These are phyloP conservation scores for Callosobruchus maculatus DNA, from an alignment of 2,888 invertebrate species.

Conservation along the genomic window DNA sequence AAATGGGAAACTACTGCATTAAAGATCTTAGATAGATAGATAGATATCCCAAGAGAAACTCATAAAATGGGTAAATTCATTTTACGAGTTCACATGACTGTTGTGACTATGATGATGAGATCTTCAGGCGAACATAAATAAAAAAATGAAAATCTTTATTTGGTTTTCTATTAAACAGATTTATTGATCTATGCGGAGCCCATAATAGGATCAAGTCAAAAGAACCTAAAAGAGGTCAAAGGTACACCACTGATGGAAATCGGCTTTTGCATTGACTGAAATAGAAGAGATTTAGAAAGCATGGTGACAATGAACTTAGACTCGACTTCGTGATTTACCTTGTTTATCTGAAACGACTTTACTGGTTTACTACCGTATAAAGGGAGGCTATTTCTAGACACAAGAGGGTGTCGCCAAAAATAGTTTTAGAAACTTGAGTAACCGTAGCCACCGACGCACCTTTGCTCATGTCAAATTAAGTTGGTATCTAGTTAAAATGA, in stretches of 20 bases:
- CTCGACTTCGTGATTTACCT: background rate
- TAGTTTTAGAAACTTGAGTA: background rate
- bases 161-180: too few relatives aligned
- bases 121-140: too few relatives aligned
- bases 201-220: too few relatives aligned
- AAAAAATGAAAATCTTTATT: too few relatives aligned
- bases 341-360: background rate
- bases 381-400: background rate
- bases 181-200: too few relatives aligned
- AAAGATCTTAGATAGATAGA: too few relatives aligned
- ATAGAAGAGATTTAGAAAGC: background rate
- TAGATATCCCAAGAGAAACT: too few relatives aligned
- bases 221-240: too few relatives aligned
- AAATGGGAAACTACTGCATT: too few relatives aligned
- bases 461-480: background rate
- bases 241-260: background rate
- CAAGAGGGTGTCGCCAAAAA: background rate
- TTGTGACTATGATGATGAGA: too few relatives aligned
- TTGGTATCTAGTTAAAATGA: background rate
- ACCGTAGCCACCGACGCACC: background rate
- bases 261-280: background rate
- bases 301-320: background rate
- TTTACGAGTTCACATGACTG: too few relatives aligned
- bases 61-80: too few relatives aligned
- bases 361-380: background rate